phyloP scores from a whole-genome alignment of 2,888 invertebrate genomes.

The Nymphalis urticae region DNA sequence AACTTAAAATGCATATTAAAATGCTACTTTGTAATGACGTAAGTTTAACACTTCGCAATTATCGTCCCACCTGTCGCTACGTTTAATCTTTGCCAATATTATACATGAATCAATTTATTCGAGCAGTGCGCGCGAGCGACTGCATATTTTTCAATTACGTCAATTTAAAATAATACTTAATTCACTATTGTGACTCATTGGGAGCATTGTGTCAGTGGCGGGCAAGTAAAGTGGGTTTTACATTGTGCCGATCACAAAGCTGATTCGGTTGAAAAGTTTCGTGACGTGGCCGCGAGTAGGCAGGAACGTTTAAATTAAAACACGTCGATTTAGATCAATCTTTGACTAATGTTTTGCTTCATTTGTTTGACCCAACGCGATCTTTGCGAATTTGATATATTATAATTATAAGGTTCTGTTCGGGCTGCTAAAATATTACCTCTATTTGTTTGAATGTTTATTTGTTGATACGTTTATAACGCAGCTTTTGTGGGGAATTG shows the following conservation, averaged over 20 bases:
- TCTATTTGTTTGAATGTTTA: neutral
- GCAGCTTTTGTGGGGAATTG: too few relatives aligned
- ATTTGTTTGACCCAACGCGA: slow-evolving; percentile 13
- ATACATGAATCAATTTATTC: slow-evolving; percentile 80
- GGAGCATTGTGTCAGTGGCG: slow-evolving; percentile 72
- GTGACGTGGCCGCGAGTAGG: slow-evolving; percentile 25
- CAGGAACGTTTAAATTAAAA: slow-evolving; percentile 15
- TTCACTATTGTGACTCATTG: slow-evolving; percentile 80
- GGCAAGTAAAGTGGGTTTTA: slow-evolving; percentile 53
- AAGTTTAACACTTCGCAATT: neutral
- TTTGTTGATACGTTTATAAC: neutral
- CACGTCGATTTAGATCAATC: slow-evolving; percentile 19
- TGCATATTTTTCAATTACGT: slow-evolving; percentile 82
- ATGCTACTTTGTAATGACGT: neutral
- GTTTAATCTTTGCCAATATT: slow-evolving; percentile 62
- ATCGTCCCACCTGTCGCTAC: slow-evolving; percentile 16
- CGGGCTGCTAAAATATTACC: neutral
- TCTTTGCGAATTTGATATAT: slow-evolving; percentile 9
- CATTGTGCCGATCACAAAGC: slow-evolving; percentile 39
- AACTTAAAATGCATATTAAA: neutral
- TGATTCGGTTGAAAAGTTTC: slow-evolving; percentile 16
- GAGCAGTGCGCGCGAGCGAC: slow-evolving; percentile 69
- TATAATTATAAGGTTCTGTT: slow-evolving; percentile 4
- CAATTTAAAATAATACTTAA: slow-evolving; percentile 82
- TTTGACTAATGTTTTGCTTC: slow-evolving; percentile 18